Conservation (phyloP, 1,140 invertebrate species). For the Pogonus chalceus region DNA sequence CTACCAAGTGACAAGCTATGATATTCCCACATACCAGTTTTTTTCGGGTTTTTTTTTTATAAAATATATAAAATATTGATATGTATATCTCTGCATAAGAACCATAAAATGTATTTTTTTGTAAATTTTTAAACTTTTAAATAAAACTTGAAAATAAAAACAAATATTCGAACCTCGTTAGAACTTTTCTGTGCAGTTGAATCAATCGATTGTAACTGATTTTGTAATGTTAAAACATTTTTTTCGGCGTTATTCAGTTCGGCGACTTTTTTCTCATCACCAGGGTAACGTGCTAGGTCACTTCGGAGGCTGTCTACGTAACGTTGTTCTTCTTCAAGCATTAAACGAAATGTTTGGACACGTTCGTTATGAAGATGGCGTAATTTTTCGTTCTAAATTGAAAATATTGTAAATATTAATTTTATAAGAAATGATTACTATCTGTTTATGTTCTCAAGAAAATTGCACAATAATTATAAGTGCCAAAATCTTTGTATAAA, state of each 20-base stretch:
- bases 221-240: slow-evolving; percentile 49
- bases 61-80: too few species aligned
- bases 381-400: slow-evolving; percentile 56
- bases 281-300: slow-evolving; percentile 23
- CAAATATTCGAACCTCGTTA: too few species aligned
- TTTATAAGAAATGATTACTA: too few species aligned
- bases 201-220: slow-evolving; percentile 35
- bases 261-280: slow-evolving; percentile 31
- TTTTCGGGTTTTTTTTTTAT: too few species aligned
- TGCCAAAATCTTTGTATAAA: too few species aligned
- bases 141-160: too few species aligned
- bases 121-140: too few species aligned
- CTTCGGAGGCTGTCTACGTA: slow-evolving; percentile 51
- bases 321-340: slow-evolving; percentile 60
- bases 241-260: slow-evolving; percentile 50
- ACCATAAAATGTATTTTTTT: neutral
- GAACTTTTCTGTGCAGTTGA: neutral
- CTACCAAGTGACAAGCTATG: too few species aligned
- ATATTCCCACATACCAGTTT: too few species aligned
- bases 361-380: slow-evolving; percentile 53
- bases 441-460: too few species aligned
- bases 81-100: slow-evolving; percentile 1
- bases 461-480: too few species aligned
- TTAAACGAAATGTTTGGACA: slow-evolving; percentile 54
- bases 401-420: too few species aligned